Conservation (phyloP, 2,888 invertebrate genomes). For the Trachelus tabidus region DNA sequence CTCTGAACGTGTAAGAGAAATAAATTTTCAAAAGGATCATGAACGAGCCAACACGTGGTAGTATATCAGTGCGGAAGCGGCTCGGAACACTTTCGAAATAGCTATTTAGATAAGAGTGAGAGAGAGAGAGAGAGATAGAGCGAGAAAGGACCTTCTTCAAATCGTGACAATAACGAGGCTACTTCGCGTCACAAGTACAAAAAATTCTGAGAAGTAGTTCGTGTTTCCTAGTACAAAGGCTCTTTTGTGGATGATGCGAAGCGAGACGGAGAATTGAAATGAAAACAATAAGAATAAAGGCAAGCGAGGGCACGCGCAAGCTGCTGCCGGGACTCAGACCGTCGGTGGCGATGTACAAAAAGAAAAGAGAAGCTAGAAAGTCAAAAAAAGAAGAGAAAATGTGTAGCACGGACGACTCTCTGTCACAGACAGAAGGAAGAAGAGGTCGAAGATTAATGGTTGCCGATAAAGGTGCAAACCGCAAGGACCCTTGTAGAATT, state of each 20-base stretch:
- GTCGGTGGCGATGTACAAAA: background rate
- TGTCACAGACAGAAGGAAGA: background rate
- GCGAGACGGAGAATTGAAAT: background rate
- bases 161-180: slow-evolving; percentile 9
- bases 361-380: background rate
- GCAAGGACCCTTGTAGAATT: background rate
- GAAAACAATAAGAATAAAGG: too few relatives aligned
- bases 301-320: background rate
- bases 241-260: background rate
- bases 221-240: background rate
- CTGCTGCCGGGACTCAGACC: background rate
- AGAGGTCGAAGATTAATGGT: background rate
- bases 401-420: background rate
- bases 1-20: background rate
- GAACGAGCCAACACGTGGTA: background rate
- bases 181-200: slow-evolving; percentile 8
- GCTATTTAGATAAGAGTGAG: background rate
- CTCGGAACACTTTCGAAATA: background rate
- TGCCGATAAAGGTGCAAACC: background rate
- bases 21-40: background rate
- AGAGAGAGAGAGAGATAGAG: background rate
- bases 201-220: slow-evolving; percentile 1
- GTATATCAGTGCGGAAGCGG: background rate
- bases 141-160: background rate
- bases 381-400: background rate